Evolutionary conservation across 2,888 invertebrate species (phyloP).

Genomic region (Cephus spinipes): DNA sequence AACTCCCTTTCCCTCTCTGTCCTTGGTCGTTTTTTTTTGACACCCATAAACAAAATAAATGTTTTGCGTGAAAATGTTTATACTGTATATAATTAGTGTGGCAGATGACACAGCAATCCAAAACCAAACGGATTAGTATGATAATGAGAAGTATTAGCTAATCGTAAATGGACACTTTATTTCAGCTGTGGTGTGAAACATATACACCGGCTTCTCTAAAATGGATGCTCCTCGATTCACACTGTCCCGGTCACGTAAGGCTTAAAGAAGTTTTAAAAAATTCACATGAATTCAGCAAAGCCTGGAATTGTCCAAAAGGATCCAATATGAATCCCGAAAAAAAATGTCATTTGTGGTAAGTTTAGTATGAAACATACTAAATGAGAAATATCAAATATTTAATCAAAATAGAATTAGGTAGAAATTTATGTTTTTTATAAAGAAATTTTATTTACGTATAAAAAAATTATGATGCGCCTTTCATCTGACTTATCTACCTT

Average conservation of each 20-base stretch:
- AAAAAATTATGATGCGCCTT: constrained; percentile 8
- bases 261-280: constrained; percentile 79
- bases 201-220: constrained; percentile 74
- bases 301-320: constrained; percentile 68
- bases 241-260: constrained; percentile 79
- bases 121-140: background rate
- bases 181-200: constrained; percentile 87
- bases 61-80: background rate
- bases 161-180: constrained; percentile 22
- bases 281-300: constrained; percentile 77
- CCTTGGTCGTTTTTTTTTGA: background rate
- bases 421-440: constrained; percentile 41
- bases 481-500: background rate
- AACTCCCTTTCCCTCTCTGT: background rate
- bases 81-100: background rate
- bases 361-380: background rate
- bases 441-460: constrained; percentile 53
- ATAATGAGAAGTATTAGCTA: background rate
- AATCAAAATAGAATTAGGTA: constrained; percentile 1
- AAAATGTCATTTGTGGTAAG: constrained; percentile 67
- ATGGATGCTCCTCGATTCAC: constrained; percentile 78
- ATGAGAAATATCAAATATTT: background rate
- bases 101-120: background rate
- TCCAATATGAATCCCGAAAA: constrained; percentile 71
- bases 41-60: background rate